Conservation (phyloP, 92 coral and sea anemone species). For the Hydrozoanthus gracilis region DNA sequence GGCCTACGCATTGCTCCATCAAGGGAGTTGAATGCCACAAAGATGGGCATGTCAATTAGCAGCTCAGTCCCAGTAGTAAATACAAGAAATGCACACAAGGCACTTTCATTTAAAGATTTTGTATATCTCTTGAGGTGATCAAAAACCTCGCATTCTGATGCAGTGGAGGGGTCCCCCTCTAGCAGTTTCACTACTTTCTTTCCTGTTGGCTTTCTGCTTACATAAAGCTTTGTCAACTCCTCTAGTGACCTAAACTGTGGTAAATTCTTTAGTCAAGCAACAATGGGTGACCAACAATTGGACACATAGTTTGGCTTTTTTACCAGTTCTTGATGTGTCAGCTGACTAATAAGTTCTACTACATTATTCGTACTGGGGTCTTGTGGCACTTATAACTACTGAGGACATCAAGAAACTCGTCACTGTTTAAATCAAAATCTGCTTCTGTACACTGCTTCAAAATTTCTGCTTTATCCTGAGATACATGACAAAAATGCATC, state of each 20-base stretch:
- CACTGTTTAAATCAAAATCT: constrained; percentile 46
- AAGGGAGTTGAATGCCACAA: constrained; percentile 26
- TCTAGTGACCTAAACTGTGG: constrained; percentile 20
- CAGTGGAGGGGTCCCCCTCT: constrained; percentile 12
- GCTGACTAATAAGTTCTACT: background rate
- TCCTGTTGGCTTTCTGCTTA: constrained; percentile 13
- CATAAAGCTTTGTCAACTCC: constrained; percentile 22
- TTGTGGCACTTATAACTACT: constrained; percentile 43
- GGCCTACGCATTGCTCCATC: constrained; percentile 40
- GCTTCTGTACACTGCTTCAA: constrained; percentile 41
- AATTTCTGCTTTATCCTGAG: constrained; percentile 48
- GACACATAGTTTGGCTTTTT: constrained; percentile 42
- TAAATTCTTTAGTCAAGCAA: constrained; percentile 15
- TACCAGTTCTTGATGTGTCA: constrained; percentile 37
- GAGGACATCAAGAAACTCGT: constrained; percentile 54
- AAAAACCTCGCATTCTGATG: constrained; percentile 24
- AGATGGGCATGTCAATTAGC: background rate
- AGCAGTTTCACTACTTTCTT: constrained; percentile 40
- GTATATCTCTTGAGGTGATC: constrained; percentile 38
- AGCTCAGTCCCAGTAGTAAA: constrained; percentile 46
- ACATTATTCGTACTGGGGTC: background rate
- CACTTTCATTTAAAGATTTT: constrained; percentile 29
- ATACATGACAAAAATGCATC: constrained; percentile 43
- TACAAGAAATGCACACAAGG: constrained; percentile 19
- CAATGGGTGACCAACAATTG: constrained; percentile 35